Conservation (phyloP, 2,888 invertebrate genomes). For the Yponomeuta evonymella region DNA sequence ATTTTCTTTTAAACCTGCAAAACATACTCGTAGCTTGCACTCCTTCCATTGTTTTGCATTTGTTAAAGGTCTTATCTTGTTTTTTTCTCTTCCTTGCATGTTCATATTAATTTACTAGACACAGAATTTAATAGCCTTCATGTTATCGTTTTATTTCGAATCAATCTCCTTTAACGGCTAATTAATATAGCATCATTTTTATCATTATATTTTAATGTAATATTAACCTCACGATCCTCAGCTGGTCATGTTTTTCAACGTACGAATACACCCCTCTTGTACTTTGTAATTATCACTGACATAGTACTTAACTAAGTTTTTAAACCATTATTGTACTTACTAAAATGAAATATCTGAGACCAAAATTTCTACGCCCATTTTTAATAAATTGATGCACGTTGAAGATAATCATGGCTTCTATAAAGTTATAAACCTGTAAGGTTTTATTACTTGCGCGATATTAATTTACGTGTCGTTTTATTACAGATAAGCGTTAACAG, state of each 20-base stretch:
- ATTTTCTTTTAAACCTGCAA: no score
- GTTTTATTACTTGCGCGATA: no score
- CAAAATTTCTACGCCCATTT: background rate
- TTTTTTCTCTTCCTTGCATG: no score
- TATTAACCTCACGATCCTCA: background rate
- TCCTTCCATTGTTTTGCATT: no score
- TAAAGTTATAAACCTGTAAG: background rate
- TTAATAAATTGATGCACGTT: background rate
- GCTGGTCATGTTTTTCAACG: background rate
- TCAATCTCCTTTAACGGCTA: background rate
- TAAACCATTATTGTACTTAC: background rate
- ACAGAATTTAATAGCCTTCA: no score
- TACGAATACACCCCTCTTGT: background rate
- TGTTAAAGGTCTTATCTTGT: no score
- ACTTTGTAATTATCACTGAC: background rate
- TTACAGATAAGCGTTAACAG: no score
- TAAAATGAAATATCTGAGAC: background rate
- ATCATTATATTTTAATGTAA: background rate
- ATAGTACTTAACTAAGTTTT: background rate
- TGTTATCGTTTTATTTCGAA: background rate
- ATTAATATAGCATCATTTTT: background rate
- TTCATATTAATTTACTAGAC: no score
- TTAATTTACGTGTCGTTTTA: no score
- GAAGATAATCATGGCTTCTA: background rate
- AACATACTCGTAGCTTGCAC: no score